phyloP scores from a whole-genome alignment of 2,888 invertebrate genomes.

The Caenorhabditis becei region DNA sequence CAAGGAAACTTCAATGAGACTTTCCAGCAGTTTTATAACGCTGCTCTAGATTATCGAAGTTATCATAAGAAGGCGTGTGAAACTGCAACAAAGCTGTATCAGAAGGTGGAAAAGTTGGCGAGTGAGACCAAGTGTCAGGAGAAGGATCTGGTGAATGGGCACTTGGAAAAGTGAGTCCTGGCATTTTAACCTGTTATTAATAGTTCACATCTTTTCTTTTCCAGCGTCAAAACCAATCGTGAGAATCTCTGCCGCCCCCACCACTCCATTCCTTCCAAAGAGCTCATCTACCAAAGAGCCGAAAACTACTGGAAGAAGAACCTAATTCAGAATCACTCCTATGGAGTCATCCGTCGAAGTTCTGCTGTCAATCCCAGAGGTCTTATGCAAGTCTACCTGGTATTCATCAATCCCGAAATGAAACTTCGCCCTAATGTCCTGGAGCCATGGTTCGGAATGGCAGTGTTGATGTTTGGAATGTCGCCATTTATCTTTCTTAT shows the following conservation, averaged over 20 bases:
- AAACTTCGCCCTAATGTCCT: constrained; percentile 30
- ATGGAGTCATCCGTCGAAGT: not conserved
- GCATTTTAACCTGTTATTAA: too few relatives aligned
- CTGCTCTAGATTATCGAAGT: not conserved
- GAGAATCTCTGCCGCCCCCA: too few relatives aligned
- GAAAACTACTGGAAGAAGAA: not conserved
- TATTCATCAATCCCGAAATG: constrained; percentile 36
- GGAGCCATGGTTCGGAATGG: constrained; percentile 27
- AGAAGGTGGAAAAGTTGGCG: not conserved
- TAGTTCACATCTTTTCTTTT: too few relatives aligned
- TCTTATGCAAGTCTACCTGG: constrained; percentile 29
- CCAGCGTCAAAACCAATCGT: too few relatives aligned
- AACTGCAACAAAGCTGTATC: not conserved
- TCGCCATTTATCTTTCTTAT: constrained; percentile 15
- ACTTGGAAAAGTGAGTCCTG: not conserved
- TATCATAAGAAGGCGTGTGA: constrained; percentile 3
- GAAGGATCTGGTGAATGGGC: not conserved
- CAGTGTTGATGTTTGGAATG: not conserved
- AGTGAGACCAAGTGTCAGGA: not conserved
- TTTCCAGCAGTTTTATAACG: not conserved
- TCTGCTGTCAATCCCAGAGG: not conserved
- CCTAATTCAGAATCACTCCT: not conserved
- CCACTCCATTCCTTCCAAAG: not conserved
- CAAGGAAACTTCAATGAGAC: constrained; percentile 18
- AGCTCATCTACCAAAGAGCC: not conserved